Conservation (phyloP, 2,797 vertebrate genomes). For the Myotis daubentonii region DNA sequence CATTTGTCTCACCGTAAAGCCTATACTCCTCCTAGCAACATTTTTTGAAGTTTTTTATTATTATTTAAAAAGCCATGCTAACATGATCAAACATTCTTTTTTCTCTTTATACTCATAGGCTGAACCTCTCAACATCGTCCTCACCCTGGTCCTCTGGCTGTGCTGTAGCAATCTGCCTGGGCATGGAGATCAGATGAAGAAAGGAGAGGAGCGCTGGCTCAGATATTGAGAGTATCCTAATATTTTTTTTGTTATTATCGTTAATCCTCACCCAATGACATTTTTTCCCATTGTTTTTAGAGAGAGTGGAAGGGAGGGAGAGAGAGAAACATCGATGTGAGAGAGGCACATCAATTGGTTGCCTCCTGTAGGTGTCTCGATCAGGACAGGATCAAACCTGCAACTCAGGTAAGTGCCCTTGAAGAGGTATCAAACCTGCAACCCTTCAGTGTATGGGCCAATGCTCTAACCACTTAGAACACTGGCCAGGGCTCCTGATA, state of each 20-base stretch:
- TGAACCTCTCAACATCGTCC: background rate
- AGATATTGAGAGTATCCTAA: background rate
- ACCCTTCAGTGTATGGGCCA: too few species aligned
- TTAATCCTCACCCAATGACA: too few species aligned
- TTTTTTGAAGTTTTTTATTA: background rate
- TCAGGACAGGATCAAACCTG: too few species aligned
- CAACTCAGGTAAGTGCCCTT: too few species aligned
- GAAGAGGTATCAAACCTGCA: too few species aligned
- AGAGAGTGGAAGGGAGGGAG: too few species aligned
- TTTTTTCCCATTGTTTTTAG: too few species aligned
- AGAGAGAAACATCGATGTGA: too few species aligned
- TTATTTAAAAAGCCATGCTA: background rate
- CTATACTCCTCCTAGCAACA: background rate
- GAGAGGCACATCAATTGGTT: too few species aligned
- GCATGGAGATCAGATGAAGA: background rate
- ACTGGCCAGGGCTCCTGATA: background rate
- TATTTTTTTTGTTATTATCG: too few species aligned
- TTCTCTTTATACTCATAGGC: background rate
- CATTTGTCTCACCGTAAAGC: background rate
- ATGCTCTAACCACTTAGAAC: too few species aligned
- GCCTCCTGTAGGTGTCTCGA: too few species aligned
- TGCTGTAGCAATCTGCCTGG: background rate
- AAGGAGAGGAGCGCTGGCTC: background rate
- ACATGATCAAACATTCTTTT: background rate
- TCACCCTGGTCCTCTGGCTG: background rate